Base-by-base conservation (phyloP, 2,113 vertebrate genomes). In the Gasterosteus nipponicus region DNA sequence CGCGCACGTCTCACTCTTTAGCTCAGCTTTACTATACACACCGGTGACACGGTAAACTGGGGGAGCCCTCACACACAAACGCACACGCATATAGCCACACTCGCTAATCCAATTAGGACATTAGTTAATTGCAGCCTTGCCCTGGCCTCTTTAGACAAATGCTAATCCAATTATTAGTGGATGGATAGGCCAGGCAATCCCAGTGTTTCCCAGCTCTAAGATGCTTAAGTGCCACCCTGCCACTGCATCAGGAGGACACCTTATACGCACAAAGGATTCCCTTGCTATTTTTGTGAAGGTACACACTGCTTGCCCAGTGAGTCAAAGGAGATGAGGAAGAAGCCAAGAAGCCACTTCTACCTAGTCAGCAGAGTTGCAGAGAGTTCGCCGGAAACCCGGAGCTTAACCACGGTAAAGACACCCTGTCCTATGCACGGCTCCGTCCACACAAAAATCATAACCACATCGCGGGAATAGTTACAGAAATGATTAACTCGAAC, bases 151-250 rank as follows among this genome's bases (percentile, higher is more conserved):
- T 69, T 26, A 31, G 82, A 90, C 77, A 77, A 84, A 91, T 6
- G 18, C 73, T 92, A 89, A 93, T 92, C 89, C 83, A 89, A 83
- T 92, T 92, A 92, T 87, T 79, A 58, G 81, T 73, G 81, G 77
- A 82, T 77, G 86, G 89, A 67, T 84, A 42, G 83, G 63, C 68
- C 3, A 56, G 88, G 92, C 87, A 85, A 91, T 86, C 90, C 90
- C 81, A 77, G 89, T 86, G 88, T 85, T 90, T 88, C 87, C 89
- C 82, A 61, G 84, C 65, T 77, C 73, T 85, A 83, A 93, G 89
- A 83, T 91, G 86, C 87, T 92, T 89, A 87, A 87, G 77, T 80
- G 87, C 80, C 82, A 60, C 75, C 59, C 47, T 59, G 87, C 81
- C 86, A 85, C 60, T 5, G 33, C 80, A 80, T 83, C 82, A 87